A percentile compares a stretch with the other conserved stretches of the same genome.
These are phyloP conservation scores for Pammene fasciana DNA, from an alignment of 2,888 invertebrate species.

Conservation along the genomic window DNA sequence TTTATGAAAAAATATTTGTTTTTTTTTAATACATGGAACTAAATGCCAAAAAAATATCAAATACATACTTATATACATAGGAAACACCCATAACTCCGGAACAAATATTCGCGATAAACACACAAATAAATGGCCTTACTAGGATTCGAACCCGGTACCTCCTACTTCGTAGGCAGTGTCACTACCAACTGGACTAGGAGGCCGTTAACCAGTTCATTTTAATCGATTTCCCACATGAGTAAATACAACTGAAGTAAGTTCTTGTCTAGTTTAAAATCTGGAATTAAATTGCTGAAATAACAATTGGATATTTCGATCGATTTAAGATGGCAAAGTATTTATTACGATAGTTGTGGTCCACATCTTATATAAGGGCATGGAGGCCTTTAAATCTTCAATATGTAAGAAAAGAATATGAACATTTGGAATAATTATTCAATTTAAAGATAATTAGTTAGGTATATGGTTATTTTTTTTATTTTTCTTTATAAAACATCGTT, in stretches of 20 bases:
- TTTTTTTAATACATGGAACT: too few relatives aligned
- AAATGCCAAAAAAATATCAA: too few relatives aligned
- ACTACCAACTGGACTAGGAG: too few relatives aligned
- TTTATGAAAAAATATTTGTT: too few relatives aligned
- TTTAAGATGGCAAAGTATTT: slow-evolving; percentile 32
- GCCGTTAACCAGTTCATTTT: too few relatives aligned
- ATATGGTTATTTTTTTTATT: neutral
- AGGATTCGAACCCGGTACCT: too few relatives aligned
- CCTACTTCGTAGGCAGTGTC: too few relatives aligned
- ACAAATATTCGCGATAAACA: too few relatives aligned
- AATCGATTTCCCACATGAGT: slow-evolving; percentile 71
- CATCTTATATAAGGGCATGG: slow-evolving; percentile 10
- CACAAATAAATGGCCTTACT: too few relatives aligned
- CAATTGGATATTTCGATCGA: slow-evolving; percentile 22
- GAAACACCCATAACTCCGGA: too few relatives aligned
- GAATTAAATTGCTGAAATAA: slow-evolving; percentile 10
- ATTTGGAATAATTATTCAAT: neutral
- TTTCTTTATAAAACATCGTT: too few relatives aligned
- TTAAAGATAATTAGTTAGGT: neutral
- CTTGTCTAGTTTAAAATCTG: slow-evolving; percentile 12
- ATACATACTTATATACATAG: too few relatives aligned
- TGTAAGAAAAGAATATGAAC: neutral
- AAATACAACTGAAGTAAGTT: slow-evolving; percentile 56
- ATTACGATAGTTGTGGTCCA: slow-evolving; percentile 9
- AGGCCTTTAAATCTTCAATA: neutral